Conservation (phyloP, 2,113 vertebrate species). For the Gavialis gangeticus region DNA sequence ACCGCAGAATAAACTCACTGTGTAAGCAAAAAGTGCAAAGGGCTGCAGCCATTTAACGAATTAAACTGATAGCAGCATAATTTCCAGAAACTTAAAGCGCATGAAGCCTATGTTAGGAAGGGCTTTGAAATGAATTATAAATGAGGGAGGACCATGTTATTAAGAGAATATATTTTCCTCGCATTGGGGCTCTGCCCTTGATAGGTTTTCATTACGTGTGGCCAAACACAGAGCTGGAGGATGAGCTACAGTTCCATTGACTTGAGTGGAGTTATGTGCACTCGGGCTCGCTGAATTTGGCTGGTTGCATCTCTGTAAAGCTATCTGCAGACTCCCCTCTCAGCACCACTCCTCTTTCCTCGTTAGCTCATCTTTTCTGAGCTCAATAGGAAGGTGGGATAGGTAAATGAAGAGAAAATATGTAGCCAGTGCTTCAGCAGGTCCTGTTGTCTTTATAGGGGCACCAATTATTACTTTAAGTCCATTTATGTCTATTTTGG, state of each 20-base stretch:
- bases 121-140: slow-evolving; percentile 24
- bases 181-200: not conserved
- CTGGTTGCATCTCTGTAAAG: not conserved
- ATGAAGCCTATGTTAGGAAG: not conserved
- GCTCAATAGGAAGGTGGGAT: too few relatives aligned
- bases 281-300: not conserved
- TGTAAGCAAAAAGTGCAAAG: slow-evolving; percentile 6
- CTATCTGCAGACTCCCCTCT: not conserved
- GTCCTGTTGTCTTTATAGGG: not conserved
- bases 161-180: slow-evolving; percentile 32
- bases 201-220: not conserved
- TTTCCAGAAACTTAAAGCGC: slow-evolving; percentile 13
- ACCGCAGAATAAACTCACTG: not conserved
- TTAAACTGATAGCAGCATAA: slow-evolving; percentile 17
- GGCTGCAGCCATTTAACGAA: not conserved
- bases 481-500: not conserved
- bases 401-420: not conserved
- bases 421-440: not conserved
- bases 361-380: not conserved
- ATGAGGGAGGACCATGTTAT: not conserved
- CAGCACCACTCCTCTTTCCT: not conserved
- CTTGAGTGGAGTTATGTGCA: not conserved
- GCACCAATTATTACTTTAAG: not conserved
- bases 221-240: not conserved
- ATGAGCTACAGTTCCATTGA: not conserved